Conservation (phyloP, 1,140 invertebrate species). For the Araneus ventricosus region DNA sequence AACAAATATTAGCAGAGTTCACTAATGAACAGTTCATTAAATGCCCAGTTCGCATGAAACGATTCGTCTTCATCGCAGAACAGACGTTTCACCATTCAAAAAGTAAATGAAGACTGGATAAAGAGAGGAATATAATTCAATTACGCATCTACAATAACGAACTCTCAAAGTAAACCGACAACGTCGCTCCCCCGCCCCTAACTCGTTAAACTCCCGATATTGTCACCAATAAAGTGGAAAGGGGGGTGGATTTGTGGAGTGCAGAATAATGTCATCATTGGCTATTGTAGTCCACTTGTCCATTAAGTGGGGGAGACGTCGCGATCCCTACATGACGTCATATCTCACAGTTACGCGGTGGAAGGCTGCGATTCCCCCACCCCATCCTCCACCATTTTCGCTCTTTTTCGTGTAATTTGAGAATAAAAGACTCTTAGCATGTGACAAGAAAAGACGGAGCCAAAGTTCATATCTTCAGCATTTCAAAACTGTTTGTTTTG, state of each 20-base stretch:
- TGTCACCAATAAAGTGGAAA: constrained; percentile 34
- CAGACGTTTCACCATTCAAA: not conserved
- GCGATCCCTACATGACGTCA: constrained; percentile 2
- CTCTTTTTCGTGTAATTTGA: no score
- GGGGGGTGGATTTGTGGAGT: constrained; percentile 41
- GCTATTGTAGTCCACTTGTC: constrained; percentile 70
- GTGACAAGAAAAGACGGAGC: no score
- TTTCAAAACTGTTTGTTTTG: no score
- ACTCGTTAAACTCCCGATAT: constrained; percentile 11
- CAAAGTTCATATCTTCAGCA: no score
- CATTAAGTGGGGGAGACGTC: constrained; percentile 60
- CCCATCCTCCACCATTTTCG: no score
- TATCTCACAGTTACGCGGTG: not conserved
- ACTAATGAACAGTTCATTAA: not conserved
- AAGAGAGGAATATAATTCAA: constrained; percentile 27
- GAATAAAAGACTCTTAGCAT: no score
- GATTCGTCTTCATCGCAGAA: not conserved
- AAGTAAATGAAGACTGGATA: not conserved
- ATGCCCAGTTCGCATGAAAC: not conserved
- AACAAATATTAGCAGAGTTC: not conserved
- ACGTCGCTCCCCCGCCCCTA: not conserved
- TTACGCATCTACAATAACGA: not conserved
- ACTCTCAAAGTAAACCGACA: not conserved
- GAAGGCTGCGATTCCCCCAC: not conserved
- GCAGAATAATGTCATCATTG: constrained; percentile 72